Evolutionary conservation across 2,797 vertebrate genomes (phyloP).

Genomic region (Aselliscus stoliczkanus): DNA sequence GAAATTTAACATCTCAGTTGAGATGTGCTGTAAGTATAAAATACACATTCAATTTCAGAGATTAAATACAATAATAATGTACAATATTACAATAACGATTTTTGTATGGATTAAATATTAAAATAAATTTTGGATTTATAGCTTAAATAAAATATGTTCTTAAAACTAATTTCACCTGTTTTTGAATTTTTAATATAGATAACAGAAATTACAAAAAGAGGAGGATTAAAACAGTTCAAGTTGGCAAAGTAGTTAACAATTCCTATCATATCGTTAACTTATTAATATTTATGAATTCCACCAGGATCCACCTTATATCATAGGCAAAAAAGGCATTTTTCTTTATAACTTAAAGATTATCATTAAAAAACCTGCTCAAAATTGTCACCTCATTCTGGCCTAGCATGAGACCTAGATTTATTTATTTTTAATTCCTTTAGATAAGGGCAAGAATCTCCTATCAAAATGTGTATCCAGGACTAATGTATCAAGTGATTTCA

Average conservation of each 20-base stretch:
- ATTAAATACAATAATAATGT: not conserved
- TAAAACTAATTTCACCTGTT: not conserved
- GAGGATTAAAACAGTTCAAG: not conserved
- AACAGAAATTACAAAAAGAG: not conserved
- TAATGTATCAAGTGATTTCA: not conserved
- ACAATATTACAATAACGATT: not conserved
- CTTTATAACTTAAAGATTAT: not conserved
- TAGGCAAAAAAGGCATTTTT: not conserved
- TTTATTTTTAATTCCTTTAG: not conserved
- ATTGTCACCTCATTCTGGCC: not conserved
- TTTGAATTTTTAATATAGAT: not conserved
- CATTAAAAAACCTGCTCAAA: not conserved
- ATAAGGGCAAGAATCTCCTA: not conserved
- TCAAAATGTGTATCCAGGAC: not conserved
- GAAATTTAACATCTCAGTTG: not conserved
- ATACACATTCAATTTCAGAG: not conserved
- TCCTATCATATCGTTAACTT: not conserved
- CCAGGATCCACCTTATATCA: not conserved
- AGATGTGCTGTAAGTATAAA: not conserved
- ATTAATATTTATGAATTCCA: conserved; percentile 42
- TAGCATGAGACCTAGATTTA: not conserved
- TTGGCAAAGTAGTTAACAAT: not conserved
- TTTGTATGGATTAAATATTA: not conserved
- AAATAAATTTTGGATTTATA: not conserved
- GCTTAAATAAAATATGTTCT: not conserved